Evolutionary conservation across 1,140 invertebrate species (phyloP).

Genomic region (Drosophila pachea): DNA sequence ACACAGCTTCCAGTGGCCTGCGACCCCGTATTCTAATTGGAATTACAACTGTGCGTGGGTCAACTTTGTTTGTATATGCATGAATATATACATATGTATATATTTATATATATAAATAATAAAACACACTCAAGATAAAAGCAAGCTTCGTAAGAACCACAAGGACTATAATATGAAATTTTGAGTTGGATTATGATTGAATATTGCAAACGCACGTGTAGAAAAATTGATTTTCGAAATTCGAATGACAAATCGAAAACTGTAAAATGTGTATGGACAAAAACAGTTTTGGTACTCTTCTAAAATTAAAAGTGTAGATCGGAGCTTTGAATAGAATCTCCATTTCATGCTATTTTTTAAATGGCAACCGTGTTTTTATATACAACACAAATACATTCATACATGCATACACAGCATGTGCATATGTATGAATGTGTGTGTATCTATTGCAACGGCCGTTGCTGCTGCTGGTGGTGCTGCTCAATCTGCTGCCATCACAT

Average conservation of each 20-base stretch:
- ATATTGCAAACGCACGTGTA: neutral
- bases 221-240: neutral
- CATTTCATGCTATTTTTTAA: neutral
- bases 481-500: constrained; percentile 27
- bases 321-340: neutral
- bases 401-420: constrained; percentile 11
- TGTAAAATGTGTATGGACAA: neutral
- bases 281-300: neutral
- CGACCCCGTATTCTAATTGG: constrained; percentile 40
- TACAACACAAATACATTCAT: constrained; percentile 11
- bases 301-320: neutral
- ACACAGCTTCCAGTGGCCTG: constrained; percentile 43
- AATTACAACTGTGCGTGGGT: constrained; percentile 31
- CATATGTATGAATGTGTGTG: constrained; percentile 24
- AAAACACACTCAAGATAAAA: neutral
- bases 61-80: constrained; percentile 7
- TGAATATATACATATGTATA: neutral
- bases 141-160: too few species aligned
- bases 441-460: constrained; percentile 44
- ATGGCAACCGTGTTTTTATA: constrained; percentile 11
- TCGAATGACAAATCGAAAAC: neutral
- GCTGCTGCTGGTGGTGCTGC: constrained; percentile 23
- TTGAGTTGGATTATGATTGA: neutral
- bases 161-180: neutral
- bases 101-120: neutral